Evolutionary conservation across 2,888 invertebrate species (phyloP), one percentile per base, ranked within the genome.

Genomic region (Diplolepis rosae): DNA sequence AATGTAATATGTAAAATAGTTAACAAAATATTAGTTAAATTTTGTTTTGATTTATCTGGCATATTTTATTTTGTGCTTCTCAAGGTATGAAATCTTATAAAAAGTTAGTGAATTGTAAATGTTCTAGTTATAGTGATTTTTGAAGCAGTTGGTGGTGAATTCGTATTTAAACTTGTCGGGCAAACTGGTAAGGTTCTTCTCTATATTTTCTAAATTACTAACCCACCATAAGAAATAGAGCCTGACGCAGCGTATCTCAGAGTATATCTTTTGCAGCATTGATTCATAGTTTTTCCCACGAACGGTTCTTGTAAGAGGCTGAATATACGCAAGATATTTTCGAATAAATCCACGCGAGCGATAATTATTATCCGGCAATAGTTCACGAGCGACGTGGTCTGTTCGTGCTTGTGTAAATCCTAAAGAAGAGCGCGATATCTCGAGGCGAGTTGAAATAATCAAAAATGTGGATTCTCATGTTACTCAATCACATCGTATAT

Each of bases 401-500:
- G 61, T 61, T 61, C 61, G 61, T 39, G 61, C 39, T 61, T 42
- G 15, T 42, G n/a, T 61, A 24, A 42, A 61, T 61, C 61, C 39
- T 13, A 27, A 61, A 61, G 39, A 61, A 39, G 39, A 24, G 24
- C n/a, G n/a, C n/a, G n/a, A 39, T 39, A n/a, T 39, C 39, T 42
- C 35, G 32, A 54, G 54, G 56, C 35, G 56, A 56, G 56, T 42
- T 42, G 22, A 35, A 56, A 35, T 18, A 11, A 66, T 13, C 35
- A 52, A 73, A 73, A 71, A 71, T 65, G 48, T 28, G 35, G 68
- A 72, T 76, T 76, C 76, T 73, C 76, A 76, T 71, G 73, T 76
- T 73, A 69, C 76, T 73, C 73, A 74, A 68, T 73, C 72, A 74
- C 71, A 71, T 72, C 69, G 71, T 72, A 74, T 74, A 71, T 74